These are phyloP conservation scores for Pyrrhopygopsis socrates DNA, from an alignment of 2,888 invertebrate genomes.

Conservation along the genomic window DNA sequence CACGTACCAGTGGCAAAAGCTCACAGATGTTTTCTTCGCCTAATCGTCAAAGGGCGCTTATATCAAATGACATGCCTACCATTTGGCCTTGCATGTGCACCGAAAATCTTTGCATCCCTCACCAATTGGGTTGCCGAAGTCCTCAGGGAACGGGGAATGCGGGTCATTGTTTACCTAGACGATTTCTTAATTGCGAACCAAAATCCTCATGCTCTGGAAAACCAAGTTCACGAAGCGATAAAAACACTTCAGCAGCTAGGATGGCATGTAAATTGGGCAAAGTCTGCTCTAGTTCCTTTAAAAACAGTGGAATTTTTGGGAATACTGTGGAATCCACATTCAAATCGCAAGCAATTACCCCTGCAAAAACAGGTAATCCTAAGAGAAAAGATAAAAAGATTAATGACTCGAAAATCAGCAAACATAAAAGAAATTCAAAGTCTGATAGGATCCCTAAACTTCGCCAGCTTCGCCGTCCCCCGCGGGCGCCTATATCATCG, in stretches of 20 bases:
- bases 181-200: not conserved
- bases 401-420: not conserved
- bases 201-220: not conserved
- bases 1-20: constrained; percentile 24
- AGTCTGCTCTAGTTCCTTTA: constrained; percentile 38
- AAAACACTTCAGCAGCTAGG: constrained; percentile 40
- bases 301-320: constrained; percentile 24
- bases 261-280: constrained; percentile 37
- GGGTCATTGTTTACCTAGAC: not conserved
- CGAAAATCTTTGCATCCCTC: constrained; percentile 6
- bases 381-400: not conserved
- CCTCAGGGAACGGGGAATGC: constrained; percentile 44
- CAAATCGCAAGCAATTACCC: not conserved
- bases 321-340: constrained; percentile 34
- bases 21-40: constrained; percentile 32
- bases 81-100: constrained; percentile 45
- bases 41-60: constrained; percentile 33
- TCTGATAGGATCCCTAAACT: constrained; percentile 31
- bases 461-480: constrained; percentile 33
- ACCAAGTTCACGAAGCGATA: not conserved
- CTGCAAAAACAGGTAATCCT: not conserved
- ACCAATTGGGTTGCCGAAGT: constrained; percentile 80
- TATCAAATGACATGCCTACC: constrained; percentile 54
- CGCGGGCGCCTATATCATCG: constrained; percentile 32
- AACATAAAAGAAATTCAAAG: constrained; percentile 29